Base-by-base conservation (phyloP, 2,113 vertebrate species). In the Lophochroa leadbeateri region DNA sequence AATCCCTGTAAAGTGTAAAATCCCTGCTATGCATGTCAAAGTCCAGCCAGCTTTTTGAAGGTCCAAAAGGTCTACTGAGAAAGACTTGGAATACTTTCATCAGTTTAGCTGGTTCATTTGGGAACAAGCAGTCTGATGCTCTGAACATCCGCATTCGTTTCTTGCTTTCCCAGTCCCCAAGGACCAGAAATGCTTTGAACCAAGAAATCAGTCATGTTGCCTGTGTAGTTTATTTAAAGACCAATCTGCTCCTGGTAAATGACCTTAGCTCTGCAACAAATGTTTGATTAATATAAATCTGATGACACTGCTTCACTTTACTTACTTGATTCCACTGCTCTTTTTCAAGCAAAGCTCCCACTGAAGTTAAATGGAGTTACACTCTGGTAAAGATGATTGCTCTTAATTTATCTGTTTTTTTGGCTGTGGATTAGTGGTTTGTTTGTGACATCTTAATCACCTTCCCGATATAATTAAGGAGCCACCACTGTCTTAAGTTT, bases 41-140 rank as follows among this genome's bases (percentile, higher is more conserved):
- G 77, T 93, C 71, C 63, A 94, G 64, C 15, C 33, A 43, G 75
- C 31, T 83, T 97, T 92, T 61, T 88, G 92, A 92, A 71, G 39
- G 69, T 86, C 79, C 89, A 92, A 95, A 95, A 96, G 39, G 58
- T 95, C 94, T 96, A 96, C 85, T 89, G 77, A 96, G 92, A 95
- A 70, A 95, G 85, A 37, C 29, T 94, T 87, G 63, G 44, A 91
- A 95, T 87, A 83, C 39, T 96, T 97, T 95, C 76, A 94, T 93
- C 80, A 96, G 44, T 83, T 97, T 93, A 96, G 81, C 43, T 83
- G 92, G 58, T 74, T 90, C 41, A 82, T 93, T 97, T 86, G 90
- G 93, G 95, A 97, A 90, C 39, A 92, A 90, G 61, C 35, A 85
- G 17, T 95, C 95, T 95, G 92, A 95, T 93, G 53, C 79, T 92